A percentile compares a stretch with the other conserved stretches of the same genome.
phyloP scores from a whole-genome alignment of 1,140 invertebrate species.

The Fopius arisanus region DNA sequence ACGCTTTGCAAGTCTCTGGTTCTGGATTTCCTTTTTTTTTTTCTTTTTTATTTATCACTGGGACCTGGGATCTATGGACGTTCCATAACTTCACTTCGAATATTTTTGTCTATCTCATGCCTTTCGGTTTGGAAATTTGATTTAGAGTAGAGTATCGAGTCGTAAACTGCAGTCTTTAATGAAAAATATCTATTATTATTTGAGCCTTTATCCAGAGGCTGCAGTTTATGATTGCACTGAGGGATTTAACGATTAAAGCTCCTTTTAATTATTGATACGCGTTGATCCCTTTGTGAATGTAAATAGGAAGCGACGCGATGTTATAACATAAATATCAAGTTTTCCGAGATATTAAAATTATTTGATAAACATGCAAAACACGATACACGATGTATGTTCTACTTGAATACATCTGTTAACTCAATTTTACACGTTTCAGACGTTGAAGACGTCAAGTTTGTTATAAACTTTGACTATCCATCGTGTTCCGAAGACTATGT shows the following conservation, averaged over 20 bases:
- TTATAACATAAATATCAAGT: neutral
- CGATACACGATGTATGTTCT: neutral
- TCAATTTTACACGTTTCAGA: conserved; percentile 72
- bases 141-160: conserved; percentile 16
- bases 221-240: conserved; percentile 18
- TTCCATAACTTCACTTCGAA: neutral
- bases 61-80: neutral
- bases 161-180: conserved; percentile 21
- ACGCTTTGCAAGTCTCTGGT: no score
- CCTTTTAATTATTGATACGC: neutral
- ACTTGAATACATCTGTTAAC: conserved; percentile 14
- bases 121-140: neutral
- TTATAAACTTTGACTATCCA: conserved; percentile 99
- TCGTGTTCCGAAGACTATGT: conserved; percentile 99
- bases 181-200: conserved; percentile 17
- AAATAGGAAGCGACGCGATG: conserved; percentile 8
- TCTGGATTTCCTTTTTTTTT: no score
- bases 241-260: neutral
- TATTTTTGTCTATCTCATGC: neutral
- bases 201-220: conserved; percentile 4
- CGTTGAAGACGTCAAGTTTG: conserved; percentile 99
- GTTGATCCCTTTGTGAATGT: conserved; percentile 15
- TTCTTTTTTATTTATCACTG: no score
- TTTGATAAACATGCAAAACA: neutral
- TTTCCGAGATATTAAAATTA: neutral